A percentile compares a stretch with the other conserved stretches of the same genome.
Evolutionary conservation across 2,888 invertebrate genomes (phyloP).

Genomic region (Falcaria lacertinaria): DNA sequence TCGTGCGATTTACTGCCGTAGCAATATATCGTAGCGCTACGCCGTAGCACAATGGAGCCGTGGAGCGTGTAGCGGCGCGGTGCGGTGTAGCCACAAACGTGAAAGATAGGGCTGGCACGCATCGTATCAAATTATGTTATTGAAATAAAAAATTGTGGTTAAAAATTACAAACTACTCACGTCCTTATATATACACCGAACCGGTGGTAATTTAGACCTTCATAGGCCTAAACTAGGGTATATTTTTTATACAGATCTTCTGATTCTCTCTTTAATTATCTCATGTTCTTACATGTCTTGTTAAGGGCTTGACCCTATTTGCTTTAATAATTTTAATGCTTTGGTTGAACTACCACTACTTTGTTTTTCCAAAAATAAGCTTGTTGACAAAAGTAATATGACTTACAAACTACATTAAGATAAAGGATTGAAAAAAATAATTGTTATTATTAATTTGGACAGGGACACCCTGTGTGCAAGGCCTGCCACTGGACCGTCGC

Average conservation of each 20-base stretch:
- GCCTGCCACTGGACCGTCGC: conserved; percentile 30
- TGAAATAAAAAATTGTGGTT: neutral
- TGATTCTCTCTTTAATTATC: too few relatives aligned
- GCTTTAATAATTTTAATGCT: too few relatives aligned
- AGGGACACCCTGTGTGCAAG: neutral
- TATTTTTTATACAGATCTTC: too few relatives aligned
- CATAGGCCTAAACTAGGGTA: too few relatives aligned
- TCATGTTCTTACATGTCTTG: too few relatives aligned
- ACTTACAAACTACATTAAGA: too few relatives aligned
- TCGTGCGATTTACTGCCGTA: conserved; percentile 33
- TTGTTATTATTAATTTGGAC: neutral
- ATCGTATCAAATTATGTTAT: conserved; percentile 15
- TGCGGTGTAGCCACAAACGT: conserved; percentile 24
- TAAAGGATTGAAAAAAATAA: too few relatives aligned
- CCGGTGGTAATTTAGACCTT: too few relatives aligned
- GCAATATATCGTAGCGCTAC: conserved; percentile 39
- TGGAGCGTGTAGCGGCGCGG: conserved; percentile 28
- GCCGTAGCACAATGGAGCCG: conserved; percentile 45
- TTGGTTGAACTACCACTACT: too few relatives aligned
- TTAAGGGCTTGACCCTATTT: too few relatives aligned
- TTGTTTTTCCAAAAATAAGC: too few relatives aligned
- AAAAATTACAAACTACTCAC: neutral
- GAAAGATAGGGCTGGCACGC: conserved; percentile 26
- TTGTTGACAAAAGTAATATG: too few relatives aligned
- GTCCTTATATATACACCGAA: neutral